Conservation (phyloP, 1,140 invertebrate genomes). For the Meteorus sp. region DNA sequence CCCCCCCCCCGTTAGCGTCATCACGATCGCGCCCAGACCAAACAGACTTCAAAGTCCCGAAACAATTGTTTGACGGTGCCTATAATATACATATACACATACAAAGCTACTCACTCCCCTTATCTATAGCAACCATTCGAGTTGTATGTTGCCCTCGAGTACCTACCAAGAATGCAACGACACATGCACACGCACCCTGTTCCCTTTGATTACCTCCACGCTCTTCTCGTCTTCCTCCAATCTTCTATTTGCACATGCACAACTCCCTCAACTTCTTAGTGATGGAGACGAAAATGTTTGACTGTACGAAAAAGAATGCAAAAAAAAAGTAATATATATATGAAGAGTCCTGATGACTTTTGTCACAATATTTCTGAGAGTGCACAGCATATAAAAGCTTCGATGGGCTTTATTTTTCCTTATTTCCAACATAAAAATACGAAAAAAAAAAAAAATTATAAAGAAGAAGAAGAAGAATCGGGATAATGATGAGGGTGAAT, state of each 20-base stretch:
- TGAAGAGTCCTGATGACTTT: slow-evolving; percentile 16
- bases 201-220: slow-evolving; percentile 42
- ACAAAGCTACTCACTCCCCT: slow-evolving; percentile 19
- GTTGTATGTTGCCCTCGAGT: slow-evolving; percentile 27
- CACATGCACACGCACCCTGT: slow-evolving; percentile 34
- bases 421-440: too few species aligned
- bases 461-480: too few species aligned
- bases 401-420: slow-evolving; percentile 16
- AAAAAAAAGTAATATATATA: too few species aligned
- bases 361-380: slow-evolving; percentile 13
- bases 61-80: slow-evolving; percentile 46
- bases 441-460: neutral
- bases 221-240: slow-evolving; percentile 27
- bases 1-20: slow-evolving; percentile 16
- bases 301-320: too few species aligned
- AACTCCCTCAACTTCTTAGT: neutral
- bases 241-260: slow-evolving; percentile 8
- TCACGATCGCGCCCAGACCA: slow-evolving; percentile 18
- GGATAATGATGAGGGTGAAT: too few species aligned
- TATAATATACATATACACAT: slow-evolving; percentile 30
- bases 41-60: slow-evolving; percentile 46
- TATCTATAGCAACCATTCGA: neutral
- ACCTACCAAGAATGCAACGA: slow-evolving; percentile 35
- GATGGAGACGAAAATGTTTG: too few species aligned
- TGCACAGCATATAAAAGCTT: slow-evolving; percentile 9